Evolutionary conservation across 2,113 vertebrate species (phyloP).

Genomic region (Turdus rufiventris): DNA sequence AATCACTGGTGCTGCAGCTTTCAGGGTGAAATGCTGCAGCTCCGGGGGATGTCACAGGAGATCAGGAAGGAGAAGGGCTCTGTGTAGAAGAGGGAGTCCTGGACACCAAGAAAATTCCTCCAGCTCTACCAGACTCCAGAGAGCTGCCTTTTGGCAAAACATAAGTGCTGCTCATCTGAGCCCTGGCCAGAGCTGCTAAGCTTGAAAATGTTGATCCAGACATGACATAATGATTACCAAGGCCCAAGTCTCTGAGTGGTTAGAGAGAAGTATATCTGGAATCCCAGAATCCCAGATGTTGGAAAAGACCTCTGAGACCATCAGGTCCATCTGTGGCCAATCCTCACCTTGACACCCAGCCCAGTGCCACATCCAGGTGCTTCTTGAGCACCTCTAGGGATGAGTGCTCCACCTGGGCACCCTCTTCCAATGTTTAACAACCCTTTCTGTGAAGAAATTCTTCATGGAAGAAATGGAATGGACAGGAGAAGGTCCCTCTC

Average conservation of each 20-base stretch:
- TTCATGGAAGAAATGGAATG: neutral
- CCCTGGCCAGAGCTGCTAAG: neutral
- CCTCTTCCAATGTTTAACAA: neutral
- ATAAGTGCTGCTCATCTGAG: neutral
- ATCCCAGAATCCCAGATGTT: neutral
- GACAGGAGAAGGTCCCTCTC: neutral
- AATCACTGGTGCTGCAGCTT: neutral
- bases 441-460: neutral
- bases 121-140: neutral
- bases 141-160: neutral
- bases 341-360: neutral
- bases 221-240: neutral
- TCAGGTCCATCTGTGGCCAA: rapidly evolving
- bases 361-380: neutral
- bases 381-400: neutral
- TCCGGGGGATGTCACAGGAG: neutral
- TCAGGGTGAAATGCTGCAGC: neutral
- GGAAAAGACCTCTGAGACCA: neutral
- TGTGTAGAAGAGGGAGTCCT: neutral
- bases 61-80: neutral
- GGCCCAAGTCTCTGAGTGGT: neutral
- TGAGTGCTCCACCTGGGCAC: neutral
- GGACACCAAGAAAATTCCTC: neutral
- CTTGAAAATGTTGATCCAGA: neutral
- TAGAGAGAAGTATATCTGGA: neutral